A percentile compares a stretch with the other conserved stretches of the same genome.
These are phyloP conservation scores for Scaptomyza hsui DNA, from an alignment of 1,140 invertebrate genomes.

Conservation along the genomic window DNA sequence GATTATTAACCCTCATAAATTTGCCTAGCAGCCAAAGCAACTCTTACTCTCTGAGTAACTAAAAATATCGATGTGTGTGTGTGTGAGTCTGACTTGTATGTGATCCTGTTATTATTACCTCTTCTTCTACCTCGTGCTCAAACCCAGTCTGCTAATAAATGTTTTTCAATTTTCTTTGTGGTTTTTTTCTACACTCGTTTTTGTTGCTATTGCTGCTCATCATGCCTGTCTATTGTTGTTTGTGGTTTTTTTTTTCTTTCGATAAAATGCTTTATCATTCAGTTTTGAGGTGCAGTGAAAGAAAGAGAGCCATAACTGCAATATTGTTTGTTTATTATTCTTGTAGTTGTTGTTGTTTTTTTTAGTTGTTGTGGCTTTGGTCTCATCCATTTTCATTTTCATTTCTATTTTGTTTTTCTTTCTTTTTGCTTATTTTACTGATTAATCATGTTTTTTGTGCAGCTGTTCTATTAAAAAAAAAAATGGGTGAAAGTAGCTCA, in stretches of 20 bases:
- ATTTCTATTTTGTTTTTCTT: slow-evolving; percentile 31
- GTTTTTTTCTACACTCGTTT: slow-evolving; percentile 32
- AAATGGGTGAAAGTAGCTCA: slow-evolving; percentile 61
- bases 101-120: slow-evolving; percentile 37
- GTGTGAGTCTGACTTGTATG: slow-evolving; percentile 37
- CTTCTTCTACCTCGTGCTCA: not conserved
- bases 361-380: slow-evolving; percentile 30
- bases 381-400: slow-evolving; percentile 37
- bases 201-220: slow-evolving; percentile 35
- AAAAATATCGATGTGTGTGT: slow-evolving; percentile 4
- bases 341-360: slow-evolving; percentile 45
- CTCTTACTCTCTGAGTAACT: not conserved
- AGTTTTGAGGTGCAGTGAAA: slow-evolving; percentile 11
- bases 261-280: slow-evolving; percentile 71
- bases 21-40: slow-evolving; percentile 14
- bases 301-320: slow-evolving; percentile 70
- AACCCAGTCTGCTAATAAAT: slow-evolving; percentile 70
- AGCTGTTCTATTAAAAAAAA: slow-evolving; percentile 42
- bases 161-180: slow-evolving; percentile 79
- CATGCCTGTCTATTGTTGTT: slow-evolving; percentile 59
- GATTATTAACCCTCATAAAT: slow-evolving; percentile 81
- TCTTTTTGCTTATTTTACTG: slow-evolving; percentile 58
- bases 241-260: slow-evolving; percentile 49
- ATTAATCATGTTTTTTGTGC: slow-evolving; percentile 67
- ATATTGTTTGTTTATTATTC: slow-evolving; percentile 64